A percentile compares a stretch with the other conserved stretches of the same genome.
Conservation (phyloP, 2,113 vertebrate genomes). For the Cyprinodon variegatus region DNA sequence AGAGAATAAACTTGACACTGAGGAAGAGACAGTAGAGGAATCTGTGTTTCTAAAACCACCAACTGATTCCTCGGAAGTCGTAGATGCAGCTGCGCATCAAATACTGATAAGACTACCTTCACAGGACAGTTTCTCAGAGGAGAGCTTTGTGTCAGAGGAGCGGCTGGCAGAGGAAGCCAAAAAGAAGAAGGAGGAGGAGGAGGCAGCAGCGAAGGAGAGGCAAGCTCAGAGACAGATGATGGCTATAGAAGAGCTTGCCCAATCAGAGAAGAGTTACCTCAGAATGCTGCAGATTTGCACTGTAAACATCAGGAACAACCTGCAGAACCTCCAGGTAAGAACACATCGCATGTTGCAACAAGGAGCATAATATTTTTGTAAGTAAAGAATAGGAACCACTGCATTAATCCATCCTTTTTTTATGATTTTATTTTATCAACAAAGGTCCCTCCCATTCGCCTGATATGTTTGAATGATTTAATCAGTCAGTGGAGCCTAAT, state of each 20-base stretch:
- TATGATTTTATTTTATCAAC: background rate
- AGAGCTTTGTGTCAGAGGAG: slow-evolving; percentile 3
- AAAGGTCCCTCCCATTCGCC: background rate
- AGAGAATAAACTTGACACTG: slow-evolving; percentile 14
- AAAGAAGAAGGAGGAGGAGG: slow-evolving; percentile 61
- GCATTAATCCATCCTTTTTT: background rate
- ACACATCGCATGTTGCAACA: background rate
- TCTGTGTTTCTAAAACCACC: slow-evolving; percentile 12
- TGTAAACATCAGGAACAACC: slow-evolving; percentile 80
- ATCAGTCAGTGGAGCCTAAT: background rate
- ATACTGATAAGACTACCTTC: slow-evolving; percentile 1
- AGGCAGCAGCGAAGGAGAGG: slow-evolving; percentile 62
- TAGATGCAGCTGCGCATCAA: background rate
- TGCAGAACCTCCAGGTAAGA: slow-evolving; percentile 80
- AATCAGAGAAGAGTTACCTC: slow-evolving; percentile 88
- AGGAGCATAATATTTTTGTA: background rate
- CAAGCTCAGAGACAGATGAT: slow-evolving; percentile 81
- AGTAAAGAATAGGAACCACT: no score
- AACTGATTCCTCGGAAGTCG: slow-evolving; percentile 14
- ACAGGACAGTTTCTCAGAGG: slow-evolving; percentile 45
- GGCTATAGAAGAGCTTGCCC: slow-evolving; percentile 85
- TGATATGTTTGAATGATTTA: no score
- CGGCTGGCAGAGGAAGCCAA: slow-evolving; percentile 50
- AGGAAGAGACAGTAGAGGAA: slow-evolving; percentile 15
- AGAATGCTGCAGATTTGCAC: slow-evolving; percentile 82